These are phyloP conservation scores for Prietella phreatophila DNA, from an alignment of 2,113 vertebrate species.

Conservation along the genomic window DNA sequence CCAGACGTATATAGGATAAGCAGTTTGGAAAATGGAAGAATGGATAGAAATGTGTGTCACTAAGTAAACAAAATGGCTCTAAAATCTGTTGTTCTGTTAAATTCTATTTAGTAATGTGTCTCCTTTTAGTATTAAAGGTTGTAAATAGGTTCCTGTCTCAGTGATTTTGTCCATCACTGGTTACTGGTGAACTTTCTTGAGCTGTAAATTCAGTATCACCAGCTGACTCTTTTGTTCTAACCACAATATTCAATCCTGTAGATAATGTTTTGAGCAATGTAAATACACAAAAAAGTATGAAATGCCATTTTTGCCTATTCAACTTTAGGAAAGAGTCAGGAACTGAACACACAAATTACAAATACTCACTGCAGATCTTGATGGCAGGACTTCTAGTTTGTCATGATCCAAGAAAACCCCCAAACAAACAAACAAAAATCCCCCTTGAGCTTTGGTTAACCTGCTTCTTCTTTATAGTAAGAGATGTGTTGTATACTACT, in stretches of 20 bases:
- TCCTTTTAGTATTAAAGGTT: slow-evolving; percentile 1
- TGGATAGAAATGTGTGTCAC: not conserved
- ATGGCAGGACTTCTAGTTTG: not conserved
- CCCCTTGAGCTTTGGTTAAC: not conserved
- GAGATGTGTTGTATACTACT: not conserved
- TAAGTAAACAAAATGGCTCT: not conserved
- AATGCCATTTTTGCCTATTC: not conserved
- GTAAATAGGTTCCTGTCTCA: not conserved
- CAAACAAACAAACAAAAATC: not conserved
- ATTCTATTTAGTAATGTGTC: not conserved
- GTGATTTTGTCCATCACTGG: not conserved
- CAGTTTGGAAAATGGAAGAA: not conserved
- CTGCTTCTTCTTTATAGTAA: not conserved
- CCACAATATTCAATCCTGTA: not conserved
- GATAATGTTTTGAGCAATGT: not conserved
- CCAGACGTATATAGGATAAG: too few species aligned
- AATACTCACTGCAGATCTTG: not conserved
- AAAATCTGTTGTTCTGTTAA: not conserved
- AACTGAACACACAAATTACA: not conserved
- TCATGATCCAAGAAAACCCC: not conserved
- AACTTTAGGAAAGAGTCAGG: not conserved
- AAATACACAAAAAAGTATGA: not conserved
- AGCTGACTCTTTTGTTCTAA: not conserved
- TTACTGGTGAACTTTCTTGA: not conserved
- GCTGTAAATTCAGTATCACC: not conserved